Evolutionary conservation across 2,888 invertebrate genomes (phyloP).

Genomic region (Luffia ferchaultella): DNA sequence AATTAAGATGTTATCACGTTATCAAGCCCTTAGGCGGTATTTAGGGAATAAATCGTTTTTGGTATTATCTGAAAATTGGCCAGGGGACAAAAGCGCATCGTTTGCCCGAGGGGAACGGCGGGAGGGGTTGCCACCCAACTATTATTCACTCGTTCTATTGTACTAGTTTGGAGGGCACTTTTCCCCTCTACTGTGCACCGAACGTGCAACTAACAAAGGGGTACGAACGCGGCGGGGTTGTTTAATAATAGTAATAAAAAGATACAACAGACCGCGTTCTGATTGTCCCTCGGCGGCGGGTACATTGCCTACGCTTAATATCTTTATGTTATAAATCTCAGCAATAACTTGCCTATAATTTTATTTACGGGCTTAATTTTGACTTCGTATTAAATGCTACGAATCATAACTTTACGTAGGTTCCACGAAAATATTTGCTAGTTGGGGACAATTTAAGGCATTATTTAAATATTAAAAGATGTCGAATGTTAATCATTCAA

Average conservation of each 20-base stretch:
- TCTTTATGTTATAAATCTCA: too few relatives aligned
- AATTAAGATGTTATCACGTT: not conserved
- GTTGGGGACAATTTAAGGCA: not conserved
- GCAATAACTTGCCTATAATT: not conserved
- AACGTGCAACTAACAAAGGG: conserved; percentile 53
- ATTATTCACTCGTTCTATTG: not conserved
- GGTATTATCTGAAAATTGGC: not conserved
- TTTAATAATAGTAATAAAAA: conserved; percentile 6
- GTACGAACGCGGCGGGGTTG: conserved; percentile 1
- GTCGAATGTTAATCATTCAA: too few relatives aligned
- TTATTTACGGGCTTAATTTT: not conserved
- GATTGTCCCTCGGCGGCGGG: conserved; percentile 3
- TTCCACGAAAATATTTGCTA: not conserved
- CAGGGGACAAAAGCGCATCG: not conserved
- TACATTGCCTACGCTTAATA: too few relatives aligned
- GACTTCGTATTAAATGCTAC: not conserved
- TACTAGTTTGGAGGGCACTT: conserved; percentile 22
- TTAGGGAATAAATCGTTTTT: not conserved
- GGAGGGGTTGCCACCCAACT: not conserved
- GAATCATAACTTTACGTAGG: not conserved
- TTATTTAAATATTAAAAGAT: too few relatives aligned
- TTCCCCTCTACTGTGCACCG: conserved; percentile 20
- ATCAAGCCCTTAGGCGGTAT: not conserved
- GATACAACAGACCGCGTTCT: not conserved
- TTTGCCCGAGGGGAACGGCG: not conserved